A percentile compares a stretch with the other conserved stretches of the same genome.
These are phyloP conservation scores for Thumatha senex DNA, from an alignment of 2,888 invertebrate species.

Conservation along the genomic window DNA sequence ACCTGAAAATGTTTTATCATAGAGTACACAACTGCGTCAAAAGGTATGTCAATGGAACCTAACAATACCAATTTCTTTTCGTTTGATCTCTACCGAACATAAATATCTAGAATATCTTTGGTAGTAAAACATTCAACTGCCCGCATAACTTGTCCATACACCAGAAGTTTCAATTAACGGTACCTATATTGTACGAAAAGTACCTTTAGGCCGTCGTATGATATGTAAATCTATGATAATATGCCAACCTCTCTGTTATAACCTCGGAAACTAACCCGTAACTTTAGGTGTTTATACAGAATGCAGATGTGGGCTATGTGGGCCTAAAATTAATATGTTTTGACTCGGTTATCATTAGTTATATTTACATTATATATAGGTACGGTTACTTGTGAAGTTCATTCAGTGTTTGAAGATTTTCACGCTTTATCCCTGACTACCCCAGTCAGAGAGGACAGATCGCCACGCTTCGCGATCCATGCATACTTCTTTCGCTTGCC, in stretches of 20 bases:
- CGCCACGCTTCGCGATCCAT: too few relatives aligned
- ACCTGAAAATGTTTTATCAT: too few relatives aligned
- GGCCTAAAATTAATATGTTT: conserved; percentile 77
- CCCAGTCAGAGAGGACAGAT: too few relatives aligned
- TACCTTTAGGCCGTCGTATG: conserved; percentile 38
- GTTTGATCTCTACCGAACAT: background rate
- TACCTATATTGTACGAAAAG: conserved; percentile 11
- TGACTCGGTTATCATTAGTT: conserved; percentile 61
- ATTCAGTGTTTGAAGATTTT: background rate
- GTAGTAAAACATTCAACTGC: conserved; percentile 6
- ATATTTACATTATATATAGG: conserved; percentile 24
- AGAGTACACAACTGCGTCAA: too few relatives aligned
- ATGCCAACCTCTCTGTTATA: conserved; percentile 52
- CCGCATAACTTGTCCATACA: conserved; percentile 9
- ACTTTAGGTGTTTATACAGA: conserved; percentile 61
- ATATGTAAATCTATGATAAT: conserved; percentile 75
- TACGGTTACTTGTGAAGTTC: background rate
- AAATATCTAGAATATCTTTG: background rate
- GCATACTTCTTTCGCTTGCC: too few relatives aligned
- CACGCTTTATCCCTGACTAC: too few relatives aligned
- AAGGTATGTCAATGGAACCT: too few relatives aligned
- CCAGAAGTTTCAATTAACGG: conserved; percentile 13
- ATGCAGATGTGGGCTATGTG: conserved; percentile 75
- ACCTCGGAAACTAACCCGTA: conserved; percentile 61
- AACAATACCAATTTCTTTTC: too few relatives aligned